Evolutionary conservation across 37 sponge, comb jelly and placozoan genomes (phyloP).

Genomic region (Agelas oroides): DNA sequence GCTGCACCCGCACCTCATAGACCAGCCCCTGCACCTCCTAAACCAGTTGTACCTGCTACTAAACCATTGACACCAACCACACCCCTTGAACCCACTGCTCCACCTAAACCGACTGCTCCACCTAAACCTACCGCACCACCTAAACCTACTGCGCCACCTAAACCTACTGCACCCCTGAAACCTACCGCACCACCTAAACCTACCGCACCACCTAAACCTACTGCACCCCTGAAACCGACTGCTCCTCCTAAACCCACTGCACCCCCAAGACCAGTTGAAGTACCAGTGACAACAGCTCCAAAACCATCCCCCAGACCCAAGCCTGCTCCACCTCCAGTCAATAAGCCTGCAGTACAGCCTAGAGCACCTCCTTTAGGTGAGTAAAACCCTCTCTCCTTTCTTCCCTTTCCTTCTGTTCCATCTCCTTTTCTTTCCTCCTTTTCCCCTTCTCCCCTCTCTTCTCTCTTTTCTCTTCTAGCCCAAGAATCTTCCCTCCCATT

Average conservation of each 20-base stretch:
- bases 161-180: background rate
- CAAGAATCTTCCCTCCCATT: no score
- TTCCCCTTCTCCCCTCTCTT: no score
- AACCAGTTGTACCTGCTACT: background rate
- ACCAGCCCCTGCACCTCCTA: background rate
- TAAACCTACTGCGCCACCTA: constrained; percentile 6
- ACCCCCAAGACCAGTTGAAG: background rate
- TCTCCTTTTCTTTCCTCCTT: no score
- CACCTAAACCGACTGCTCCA: background rate
- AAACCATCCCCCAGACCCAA: constrained; percentile 10
- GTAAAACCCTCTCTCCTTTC: no score
- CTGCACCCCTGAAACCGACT: constrained; percentile 7
- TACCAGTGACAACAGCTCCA: background rate
- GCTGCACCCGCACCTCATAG: background rate
- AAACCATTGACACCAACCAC: background rate
- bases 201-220: background rate
- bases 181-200: constrained; percentile 8
- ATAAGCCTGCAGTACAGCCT: background rate
- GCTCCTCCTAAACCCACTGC: background rate
- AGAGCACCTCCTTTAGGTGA: constrained; percentile 3
- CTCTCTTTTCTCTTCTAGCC: no score
- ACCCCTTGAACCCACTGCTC: background rate
- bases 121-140: background rate
- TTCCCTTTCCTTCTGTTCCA: no score
- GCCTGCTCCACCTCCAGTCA: background rate